These are phyloP conservation scores for Crotophaga sulcirostris DNA, from an alignment of 2,113 vertebrate species.

Conservation along the genomic window DNA sequence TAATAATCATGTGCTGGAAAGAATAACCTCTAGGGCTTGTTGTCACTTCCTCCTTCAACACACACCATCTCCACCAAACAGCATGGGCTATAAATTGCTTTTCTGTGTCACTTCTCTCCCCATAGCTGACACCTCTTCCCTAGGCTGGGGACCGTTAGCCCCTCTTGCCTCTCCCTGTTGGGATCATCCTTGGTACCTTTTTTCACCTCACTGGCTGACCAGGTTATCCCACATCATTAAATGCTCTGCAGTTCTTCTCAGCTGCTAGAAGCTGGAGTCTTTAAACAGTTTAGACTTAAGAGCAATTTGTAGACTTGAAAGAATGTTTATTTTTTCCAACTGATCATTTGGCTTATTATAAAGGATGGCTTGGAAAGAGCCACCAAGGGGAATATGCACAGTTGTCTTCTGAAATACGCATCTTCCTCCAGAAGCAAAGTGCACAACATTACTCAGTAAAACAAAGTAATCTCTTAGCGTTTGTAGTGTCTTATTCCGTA, in stretches of 20 bases:
- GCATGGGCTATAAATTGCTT: background rate
- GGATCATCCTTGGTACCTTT: background rate
- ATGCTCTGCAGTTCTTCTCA: background rate
- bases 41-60: background rate
- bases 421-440: background rate
- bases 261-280: background rate
- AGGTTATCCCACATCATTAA: background rate
- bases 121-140: background rate
- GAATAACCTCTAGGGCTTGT: background rate
- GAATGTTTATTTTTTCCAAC: background rate
- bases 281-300: background rate
- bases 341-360: background rate
- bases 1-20: background rate
- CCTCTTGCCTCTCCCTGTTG: background rate
- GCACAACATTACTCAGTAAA: accelerated
- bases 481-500: background rate
- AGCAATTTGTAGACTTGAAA: background rate
- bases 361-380: background rate
- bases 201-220: background rate
- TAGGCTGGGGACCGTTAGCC: background rate
- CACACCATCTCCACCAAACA: background rate
- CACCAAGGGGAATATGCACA: background rate
- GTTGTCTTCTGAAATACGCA: background rate
- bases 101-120: background rate
- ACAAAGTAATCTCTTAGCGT: background rate